Percentiles rank a stretch among this genome's conserved stretches.
Evolutionary conservation across 2,113 vertebrate species (phyloP).

Genomic region (Oplegnathus fasciatus): DNA sequence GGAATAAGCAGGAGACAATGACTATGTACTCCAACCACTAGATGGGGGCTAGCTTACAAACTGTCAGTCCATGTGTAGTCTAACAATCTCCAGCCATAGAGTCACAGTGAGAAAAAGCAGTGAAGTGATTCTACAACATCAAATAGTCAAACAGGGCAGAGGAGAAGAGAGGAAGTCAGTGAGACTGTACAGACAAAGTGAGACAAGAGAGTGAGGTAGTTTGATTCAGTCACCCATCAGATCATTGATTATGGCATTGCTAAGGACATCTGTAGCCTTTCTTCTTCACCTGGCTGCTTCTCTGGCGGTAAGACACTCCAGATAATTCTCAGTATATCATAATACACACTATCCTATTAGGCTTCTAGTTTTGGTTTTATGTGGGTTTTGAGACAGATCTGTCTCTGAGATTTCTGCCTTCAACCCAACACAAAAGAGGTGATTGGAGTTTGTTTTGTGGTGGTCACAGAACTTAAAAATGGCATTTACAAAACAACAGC

Average conservation of each 20-base stretch:
- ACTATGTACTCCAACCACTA: slow-evolving; percentile 22
- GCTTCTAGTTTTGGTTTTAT: too few relatives aligned
- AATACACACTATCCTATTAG: neutral
- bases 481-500: neutral
- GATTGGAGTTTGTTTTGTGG: neutral
- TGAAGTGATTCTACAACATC: neutral
- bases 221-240: neutral
- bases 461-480: neutral
- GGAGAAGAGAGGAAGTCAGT: neutral
- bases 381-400: neutral
- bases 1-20: neutral
- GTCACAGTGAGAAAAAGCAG: neutral
- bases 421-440: neutral
- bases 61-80: neutral
- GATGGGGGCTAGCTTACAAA: slow-evolving; percentile 20
- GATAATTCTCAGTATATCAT: neutral
- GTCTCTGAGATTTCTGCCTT: neutral
- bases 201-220: neutral
- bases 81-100: neutral
- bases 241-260: slow-evolving; percentile 21
- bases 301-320: slow-evolving; percentile 54
- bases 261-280: slow-evolving; percentile 35
- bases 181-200: neutral
- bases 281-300: slow-evolving; percentile 64
- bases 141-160: neutral